Percentiles rank a stretch among this genome's conserved stretches.
These are phyloP conservation scores for Diaprepes abbreviatus DNA, from an alignment of 2,888 invertebrate genomes.

Conservation along the genomic window DNA sequence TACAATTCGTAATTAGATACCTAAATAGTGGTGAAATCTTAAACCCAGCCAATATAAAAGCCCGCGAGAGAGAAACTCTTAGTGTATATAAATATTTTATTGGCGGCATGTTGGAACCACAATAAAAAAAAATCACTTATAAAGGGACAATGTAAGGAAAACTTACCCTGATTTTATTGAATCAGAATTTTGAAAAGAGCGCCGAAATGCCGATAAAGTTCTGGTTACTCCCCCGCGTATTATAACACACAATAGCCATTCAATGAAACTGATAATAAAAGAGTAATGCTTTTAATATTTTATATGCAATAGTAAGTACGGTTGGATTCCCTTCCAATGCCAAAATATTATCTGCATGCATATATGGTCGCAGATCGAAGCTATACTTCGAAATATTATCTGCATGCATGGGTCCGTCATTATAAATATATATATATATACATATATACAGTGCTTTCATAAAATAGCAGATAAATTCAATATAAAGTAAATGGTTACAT, in stretches of 20 bases:
- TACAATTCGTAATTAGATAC: constrained; percentile 40
- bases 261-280: background rate
- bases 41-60: constrained; percentile 38
- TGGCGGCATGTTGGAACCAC: constrained; percentile 39
- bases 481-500: no score
- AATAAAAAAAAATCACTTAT: constrained; percentile 32
- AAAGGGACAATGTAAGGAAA: constrained; percentile 35
- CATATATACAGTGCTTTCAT: no score
- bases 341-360: no score
- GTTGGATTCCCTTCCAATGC: no score
- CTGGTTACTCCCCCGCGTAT: constrained; percentile 18
- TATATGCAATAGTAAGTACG: no score
- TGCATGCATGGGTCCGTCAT: no score
- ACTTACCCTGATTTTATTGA: constrained; percentile 27
- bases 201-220: constrained; percentile 28
- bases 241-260: background rate
- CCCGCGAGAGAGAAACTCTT: constrained; percentile 10
- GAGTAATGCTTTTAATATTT: no score
- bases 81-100: constrained; percentile 44
- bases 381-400: no score
- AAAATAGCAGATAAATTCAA: no score
- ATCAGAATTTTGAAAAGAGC: constrained; percentile 25
- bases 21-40: constrained; percentile 40
- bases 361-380: no score
- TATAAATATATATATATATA: no score